These are phyloP conservation scores for Gallinago jamesoni DNA, from an alignment of 2,113 vertebrate genomes.

Conservation along the genomic window DNA sequence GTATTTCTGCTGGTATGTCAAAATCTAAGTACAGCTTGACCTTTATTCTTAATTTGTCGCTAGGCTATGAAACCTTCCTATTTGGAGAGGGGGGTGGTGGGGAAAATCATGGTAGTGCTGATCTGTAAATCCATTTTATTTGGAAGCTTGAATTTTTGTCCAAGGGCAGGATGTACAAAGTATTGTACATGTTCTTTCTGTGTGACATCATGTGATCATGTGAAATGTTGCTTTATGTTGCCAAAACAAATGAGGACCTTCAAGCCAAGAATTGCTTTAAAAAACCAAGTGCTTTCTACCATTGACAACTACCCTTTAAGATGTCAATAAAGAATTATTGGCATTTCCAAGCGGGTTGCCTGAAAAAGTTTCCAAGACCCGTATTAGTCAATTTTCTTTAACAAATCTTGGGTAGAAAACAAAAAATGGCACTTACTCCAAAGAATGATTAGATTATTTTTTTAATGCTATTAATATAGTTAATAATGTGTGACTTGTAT, in stretches of 20 bases:
- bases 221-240: not conserved
- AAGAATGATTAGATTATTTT: not conserved
- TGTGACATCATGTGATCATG: not conserved
- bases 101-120: not conserved
- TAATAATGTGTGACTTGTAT: not conserved
- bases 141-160: not conserved
- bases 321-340: not conserved
- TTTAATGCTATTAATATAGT: not conserved
- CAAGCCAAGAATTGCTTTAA: not conserved
- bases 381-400: not conserved
- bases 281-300: not conserved
- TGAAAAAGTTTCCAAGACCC: not conserved
- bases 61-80: not conserved
- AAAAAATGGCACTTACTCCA: not conserved
- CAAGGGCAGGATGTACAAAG: not conserved
- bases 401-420: not conserved
- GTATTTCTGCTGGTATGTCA: not conserved
- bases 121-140: not conserved
- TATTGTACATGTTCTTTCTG: not conserved
- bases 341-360: not conserved
- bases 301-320: not conserved
- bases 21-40: not conserved
- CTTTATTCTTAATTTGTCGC: not conserved
- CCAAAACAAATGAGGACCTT: not conserved
- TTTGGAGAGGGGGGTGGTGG: too few relatives aligned